Evolutionary conservation across 2,888 invertebrate species (phyloP), one percentile per base, ranked within the genome.

Genomic region (Ormyrus thymus): DNA sequence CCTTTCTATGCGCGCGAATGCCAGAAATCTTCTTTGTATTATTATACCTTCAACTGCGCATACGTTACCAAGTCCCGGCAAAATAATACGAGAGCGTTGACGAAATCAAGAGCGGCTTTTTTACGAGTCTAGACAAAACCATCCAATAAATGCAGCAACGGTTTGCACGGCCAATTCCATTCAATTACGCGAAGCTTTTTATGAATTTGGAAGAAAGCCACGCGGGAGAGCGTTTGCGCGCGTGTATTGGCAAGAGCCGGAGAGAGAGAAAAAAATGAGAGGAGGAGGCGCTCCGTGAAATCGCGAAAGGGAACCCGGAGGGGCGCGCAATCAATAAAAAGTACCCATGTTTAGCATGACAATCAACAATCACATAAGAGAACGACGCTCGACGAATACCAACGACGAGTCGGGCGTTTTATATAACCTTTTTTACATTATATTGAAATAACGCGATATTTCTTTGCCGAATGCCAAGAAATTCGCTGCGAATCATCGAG

Each of bases 311-410:
- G 79, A 29, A 64, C 56, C 46, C 11, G 50, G 29, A 11, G 45
- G 53, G 70, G 66, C 45, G 61, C 70, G 59, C 71, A 78, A 81
- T 78, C 80, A 64, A 81, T 81, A 81, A 76, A 77, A 78, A 78
- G 71, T 76, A 76, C 71, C 80, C 48, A 75, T 29, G 72, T 87
- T 86, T 87, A 85, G 87, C 86, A 87, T 87, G 87, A 87, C 86
- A 87, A 87, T 87, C 87, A 86, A 86, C 86, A 86, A 87, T 86
- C 86, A 86, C 86, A 86, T 86, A 86, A 86, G 84, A 86, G 86
- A 85, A 82, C 56, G 70, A 76, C 66, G 46, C 43, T 46, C 65
- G 43, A 68, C 45, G 76, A 72, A 64, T 72, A 76, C 74, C 65
- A 66, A 48, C 15, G 59, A 74, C 65, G 64, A 65, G 43, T 69